Conservation (phyloP, 2,113 vertebrate genomes). For the Paedocypris sp. region DNA sequence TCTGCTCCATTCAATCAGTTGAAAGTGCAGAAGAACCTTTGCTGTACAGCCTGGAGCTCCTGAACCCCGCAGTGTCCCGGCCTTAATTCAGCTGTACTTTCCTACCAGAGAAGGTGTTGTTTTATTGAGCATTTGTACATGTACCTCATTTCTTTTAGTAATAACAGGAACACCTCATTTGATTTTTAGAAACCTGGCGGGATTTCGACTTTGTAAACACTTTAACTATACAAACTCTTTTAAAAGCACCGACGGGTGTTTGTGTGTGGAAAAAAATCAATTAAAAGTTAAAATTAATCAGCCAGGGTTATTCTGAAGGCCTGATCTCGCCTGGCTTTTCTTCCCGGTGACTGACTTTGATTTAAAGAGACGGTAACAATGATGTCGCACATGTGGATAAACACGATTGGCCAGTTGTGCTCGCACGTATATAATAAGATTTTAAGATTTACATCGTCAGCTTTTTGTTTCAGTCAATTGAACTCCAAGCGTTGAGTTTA, state of each 20-base stretch:
- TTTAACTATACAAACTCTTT: not conserved
- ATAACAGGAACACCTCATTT: not conserved
- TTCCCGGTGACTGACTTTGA: conserved; percentile 9
- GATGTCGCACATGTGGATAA: conserved; percentile 8
- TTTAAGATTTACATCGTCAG: conserved; percentile 23
- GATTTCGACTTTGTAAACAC: not conserved
- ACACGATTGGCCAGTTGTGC: not conserved
- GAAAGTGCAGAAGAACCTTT: not conserved
- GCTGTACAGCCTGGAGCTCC: not conserved
- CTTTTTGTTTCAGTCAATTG: conserved; percentile 15
- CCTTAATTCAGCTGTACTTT: conserved; percentile 3
- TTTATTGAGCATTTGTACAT: conserved; percentile 9
- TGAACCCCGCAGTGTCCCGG: not conserved
- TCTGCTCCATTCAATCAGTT: not conserved
- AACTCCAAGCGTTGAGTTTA: conserved; percentile 18
- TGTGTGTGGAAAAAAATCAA: not conserved
- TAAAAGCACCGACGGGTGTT: not conserved
- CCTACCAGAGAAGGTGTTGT: not conserved
- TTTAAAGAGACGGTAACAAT: conserved; percentile 1
- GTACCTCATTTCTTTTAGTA: not conserved
- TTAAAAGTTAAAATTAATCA: no score
- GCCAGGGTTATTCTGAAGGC: no score
- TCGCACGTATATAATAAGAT: not conserved
- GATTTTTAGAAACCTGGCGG: not conserved
- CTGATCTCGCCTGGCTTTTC: no score